Percentiles rank a stretch among this genome's conserved stretches.
Conservation (phyloP, 2,797 vertebrate genomes). For the Apogon talboti region DNA sequence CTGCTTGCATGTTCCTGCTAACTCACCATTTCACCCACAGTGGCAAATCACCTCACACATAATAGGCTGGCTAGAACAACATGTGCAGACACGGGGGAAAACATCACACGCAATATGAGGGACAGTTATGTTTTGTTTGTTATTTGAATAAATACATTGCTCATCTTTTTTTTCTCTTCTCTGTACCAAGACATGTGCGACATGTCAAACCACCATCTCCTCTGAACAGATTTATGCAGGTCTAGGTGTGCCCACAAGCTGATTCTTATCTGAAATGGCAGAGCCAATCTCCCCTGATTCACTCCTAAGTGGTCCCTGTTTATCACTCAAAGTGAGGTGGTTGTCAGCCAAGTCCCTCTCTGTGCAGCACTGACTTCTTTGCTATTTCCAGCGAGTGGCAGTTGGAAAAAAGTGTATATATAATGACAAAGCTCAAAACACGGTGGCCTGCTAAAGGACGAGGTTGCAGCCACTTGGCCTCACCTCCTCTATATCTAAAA, state of each 20-base stretch:
- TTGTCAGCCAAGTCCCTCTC: slow-evolving; percentile 75
- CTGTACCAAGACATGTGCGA: slow-evolving; percentile 56
- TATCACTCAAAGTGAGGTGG: slow-evolving; percentile 79
- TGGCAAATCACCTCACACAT: slow-evolving; percentile 56
- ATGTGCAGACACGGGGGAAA: slow-evolving; percentile 30
- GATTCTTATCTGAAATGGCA: slow-evolving; percentile 81
- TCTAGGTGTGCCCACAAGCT: slow-evolving; percentile 78
- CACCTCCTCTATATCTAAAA: slow-evolving; percentile 58
- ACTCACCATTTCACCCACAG: slow-evolving; percentile 58
- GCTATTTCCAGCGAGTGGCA: slow-evolving; percentile 47
- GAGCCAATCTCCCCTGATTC: slow-evolving; percentile 80
- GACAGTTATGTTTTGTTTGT: slow-evolving; percentile 15
- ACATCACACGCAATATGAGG: slow-evolving; percentile 34
- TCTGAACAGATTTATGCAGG: slow-evolving; percentile 78
- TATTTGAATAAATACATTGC: slow-evolving; percentile 25
- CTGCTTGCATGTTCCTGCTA: slow-evolving; percentile 70
- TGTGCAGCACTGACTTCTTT: slow-evolving; percentile 57
- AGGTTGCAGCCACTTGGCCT: slow-evolving; percentile 56
- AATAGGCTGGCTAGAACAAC: slow-evolving; percentile 50
- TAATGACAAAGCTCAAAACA: slow-evolving; percentile 4
- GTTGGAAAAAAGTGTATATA: slow-evolving; percentile 21
- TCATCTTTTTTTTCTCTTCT: slow-evolving; percentile 14
- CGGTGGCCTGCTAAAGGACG: slow-evolving; percentile 37
- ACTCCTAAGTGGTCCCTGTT: slow-evolving; percentile 81
- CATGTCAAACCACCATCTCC: slow-evolving; percentile 77